These are phyloP conservation scores for Indicator maculatus DNA, from an alignment of 2,113 vertebrate species.

Conservation along the genomic window DNA sequence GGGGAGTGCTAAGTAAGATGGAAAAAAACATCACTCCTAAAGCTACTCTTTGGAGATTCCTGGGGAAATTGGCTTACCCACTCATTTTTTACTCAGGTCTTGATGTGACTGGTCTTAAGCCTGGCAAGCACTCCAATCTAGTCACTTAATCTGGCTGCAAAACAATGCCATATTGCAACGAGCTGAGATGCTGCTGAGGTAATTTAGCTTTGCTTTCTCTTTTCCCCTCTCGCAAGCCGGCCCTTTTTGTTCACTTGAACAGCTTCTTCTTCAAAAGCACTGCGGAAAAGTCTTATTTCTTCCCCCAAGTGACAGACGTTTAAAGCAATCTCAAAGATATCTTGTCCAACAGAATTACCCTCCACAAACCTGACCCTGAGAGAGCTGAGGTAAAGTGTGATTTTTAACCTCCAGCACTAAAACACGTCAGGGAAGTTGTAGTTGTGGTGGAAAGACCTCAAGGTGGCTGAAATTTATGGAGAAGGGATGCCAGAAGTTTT, in stretches of 20 bases:
- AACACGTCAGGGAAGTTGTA: constrained; percentile 18
- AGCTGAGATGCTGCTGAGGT: constrained; percentile 40
- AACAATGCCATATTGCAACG: background rate
- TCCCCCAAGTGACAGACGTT: background rate
- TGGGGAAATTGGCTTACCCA: constrained; percentile 47
- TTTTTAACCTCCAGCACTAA: constrained; percentile 50
- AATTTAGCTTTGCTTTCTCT: background rate
- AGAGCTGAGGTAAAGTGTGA: constrained; percentile 27
- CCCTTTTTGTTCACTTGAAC: constrained; percentile 36
- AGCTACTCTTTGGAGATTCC: constrained; percentile 23
- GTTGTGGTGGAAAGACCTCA: background rate
- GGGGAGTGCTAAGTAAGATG: background rate
- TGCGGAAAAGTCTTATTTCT: constrained; percentile 29
- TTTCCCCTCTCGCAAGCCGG: background rate
- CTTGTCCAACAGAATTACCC: constrained; percentile 40
- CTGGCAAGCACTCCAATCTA: constrained; percentile 16
- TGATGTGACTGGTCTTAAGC: background rate
- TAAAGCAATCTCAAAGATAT: background rate
- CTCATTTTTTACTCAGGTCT: background rate
- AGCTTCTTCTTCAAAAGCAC: constrained; percentile 44
- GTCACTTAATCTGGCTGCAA: constrained; percentile 50
- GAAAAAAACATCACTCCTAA: constrained; percentile 54
- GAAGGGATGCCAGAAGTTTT: background rate
- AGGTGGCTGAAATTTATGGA: constrained; percentile 58
- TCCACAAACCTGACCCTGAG: constrained; percentile 61